phyloP scores from a whole-genome alignment of 2,888 invertebrate species.

The Nomada fabriciana region DNA sequence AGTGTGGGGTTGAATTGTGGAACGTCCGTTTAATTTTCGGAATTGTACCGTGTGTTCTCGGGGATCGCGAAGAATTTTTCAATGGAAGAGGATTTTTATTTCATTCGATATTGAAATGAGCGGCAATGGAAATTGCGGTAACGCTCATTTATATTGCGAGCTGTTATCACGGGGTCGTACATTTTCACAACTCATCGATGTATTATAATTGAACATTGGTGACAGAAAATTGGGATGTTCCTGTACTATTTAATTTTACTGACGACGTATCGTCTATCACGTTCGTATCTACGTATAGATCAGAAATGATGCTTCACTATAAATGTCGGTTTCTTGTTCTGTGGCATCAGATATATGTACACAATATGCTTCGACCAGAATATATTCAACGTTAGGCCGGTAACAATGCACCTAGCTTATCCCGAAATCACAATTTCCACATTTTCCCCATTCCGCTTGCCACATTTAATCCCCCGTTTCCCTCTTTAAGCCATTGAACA shows the following conservation, averaged over 20 bases:
- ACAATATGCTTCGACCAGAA: neutral
- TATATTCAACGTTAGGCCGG: neutral
- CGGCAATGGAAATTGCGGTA: too few species aligned
- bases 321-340: neutral
- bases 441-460: constrained; percentile 35
- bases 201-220: too few species aligned
- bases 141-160: too few species aligned
- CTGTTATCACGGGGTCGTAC: too few species aligned
- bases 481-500: constrained; percentile 38
- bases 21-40: neutral
- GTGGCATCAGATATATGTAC: neutral
- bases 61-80: too few species aligned
- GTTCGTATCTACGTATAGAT: neutral
- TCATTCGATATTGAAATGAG: too few species aligned
- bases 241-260: neutral
- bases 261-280: neutral
- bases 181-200: too few species aligned
- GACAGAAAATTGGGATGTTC: too few species aligned
- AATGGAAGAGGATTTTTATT: too few species aligned
- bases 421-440: constrained; percentile 54
- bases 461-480: constrained; percentile 50
- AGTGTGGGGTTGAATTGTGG: neutral
- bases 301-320: neutral
- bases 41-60: neutral
- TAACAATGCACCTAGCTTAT: constrained; percentile 40